phyloP scores from a whole-genome alignment of 2,797 vertebrate species.

The Sylvia borin region DNA sequence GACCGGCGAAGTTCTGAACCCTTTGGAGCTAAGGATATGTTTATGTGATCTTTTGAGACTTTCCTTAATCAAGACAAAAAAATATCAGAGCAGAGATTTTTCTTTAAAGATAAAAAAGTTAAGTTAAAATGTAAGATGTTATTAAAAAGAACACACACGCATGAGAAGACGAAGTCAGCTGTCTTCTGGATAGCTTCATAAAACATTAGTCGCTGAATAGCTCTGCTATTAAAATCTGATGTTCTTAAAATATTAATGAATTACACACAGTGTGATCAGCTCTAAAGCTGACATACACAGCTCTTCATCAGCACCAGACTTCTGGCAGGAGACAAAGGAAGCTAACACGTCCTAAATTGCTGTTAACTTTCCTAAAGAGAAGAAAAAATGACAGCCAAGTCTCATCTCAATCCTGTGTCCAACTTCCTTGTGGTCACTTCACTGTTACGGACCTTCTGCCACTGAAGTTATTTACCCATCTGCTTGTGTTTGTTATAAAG shows the following conservation, averaged over 20 bases:
- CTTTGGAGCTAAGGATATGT: neutral
- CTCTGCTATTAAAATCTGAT: neutral
- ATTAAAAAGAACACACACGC: neutral
- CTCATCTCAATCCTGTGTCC: neutral
- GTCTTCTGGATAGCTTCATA: neutral
- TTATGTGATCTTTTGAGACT: neutral
- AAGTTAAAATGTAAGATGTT: neutral
- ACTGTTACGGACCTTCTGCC: neutral
- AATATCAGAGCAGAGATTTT: neutral
- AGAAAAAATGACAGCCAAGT: neutral
- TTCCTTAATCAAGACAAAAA: neutral
- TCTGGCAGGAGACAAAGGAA: neutral
- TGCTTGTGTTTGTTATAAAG: neutral
- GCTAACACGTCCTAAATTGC: rapidly evolving
- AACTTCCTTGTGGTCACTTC: neutral
- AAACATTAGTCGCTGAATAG: neutral
- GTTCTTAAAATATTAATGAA: neutral
- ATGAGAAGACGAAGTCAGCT: neutral
- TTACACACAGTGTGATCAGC: neutral
- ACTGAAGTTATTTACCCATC: neutral
- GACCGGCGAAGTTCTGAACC: neutral
- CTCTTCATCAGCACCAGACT: neutral
- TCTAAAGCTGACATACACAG: neutral
- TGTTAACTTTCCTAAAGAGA: neutral
- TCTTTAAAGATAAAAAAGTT: neutral